These are phyloP conservation scores for Carlito syrichta DNA, from an alignment of 2,113 vertebrate species.

Conservation along the genomic window DNA sequence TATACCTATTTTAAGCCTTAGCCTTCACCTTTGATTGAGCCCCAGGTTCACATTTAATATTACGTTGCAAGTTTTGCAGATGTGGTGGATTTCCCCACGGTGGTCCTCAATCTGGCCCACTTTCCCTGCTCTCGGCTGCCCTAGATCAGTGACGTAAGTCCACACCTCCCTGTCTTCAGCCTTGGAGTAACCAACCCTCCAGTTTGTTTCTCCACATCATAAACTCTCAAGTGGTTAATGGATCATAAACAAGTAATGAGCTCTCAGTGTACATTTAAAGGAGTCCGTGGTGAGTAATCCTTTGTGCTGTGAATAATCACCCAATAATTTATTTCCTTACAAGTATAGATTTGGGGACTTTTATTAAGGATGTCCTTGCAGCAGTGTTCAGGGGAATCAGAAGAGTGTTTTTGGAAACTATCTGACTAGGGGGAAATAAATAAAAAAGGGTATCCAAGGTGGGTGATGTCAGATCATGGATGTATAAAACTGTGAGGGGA, in stretches of 20 bases:
- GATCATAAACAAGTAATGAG: conserved; percentile 44
- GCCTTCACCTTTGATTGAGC: neutral
- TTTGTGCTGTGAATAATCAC: conserved; percentile 63
- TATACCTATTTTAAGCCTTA: neutral
- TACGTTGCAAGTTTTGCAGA: neutral
- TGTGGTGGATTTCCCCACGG: neutral
- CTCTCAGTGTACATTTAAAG: conserved; percentile 39
- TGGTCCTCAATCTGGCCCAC: neutral
- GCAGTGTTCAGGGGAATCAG: conserved; percentile 42
- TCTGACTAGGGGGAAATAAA: neutral
- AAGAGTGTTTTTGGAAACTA: neutral
- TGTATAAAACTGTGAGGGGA: neutral
- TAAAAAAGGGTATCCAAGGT: conserved; percentile 11
- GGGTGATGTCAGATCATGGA: neutral
- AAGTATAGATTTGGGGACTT: conserved; percentile 51
- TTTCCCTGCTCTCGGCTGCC: neutral
- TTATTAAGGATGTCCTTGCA: conserved; percentile 50
- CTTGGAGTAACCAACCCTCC: neutral
- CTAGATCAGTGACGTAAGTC: neutral
- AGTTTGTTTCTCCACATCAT: conserved; percentile 33
- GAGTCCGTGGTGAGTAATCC: conserved; percentile 33
- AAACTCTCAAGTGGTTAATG: conserved; percentile 54
- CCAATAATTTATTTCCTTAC: conserved; percentile 53
- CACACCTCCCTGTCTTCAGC: neutral
- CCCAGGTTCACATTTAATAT: neutral